Conservation (phyloP, 2,888 invertebrate genomes). For the Dryococelus australis region DNA sequence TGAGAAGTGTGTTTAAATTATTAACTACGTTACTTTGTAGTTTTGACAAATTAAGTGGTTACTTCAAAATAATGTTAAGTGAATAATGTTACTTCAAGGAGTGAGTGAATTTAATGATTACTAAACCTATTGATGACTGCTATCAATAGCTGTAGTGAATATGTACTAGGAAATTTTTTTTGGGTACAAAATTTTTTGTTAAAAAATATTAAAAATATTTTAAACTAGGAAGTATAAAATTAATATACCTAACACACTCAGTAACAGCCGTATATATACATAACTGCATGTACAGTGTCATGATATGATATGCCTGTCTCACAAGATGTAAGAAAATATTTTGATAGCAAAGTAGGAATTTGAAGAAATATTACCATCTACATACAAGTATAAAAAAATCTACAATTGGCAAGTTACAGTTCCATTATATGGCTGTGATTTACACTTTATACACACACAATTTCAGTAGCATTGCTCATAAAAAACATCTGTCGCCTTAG, state of each 20-base stretch:
- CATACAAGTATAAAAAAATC: neutral
- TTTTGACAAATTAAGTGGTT: too few relatives aligned
- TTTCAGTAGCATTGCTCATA: neutral
- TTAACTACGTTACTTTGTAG: too few relatives aligned
- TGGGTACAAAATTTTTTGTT: neutral
- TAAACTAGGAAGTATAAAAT: neutral
- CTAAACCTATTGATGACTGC: too few relatives aligned
- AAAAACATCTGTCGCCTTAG: neutral
- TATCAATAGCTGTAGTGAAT: too few relatives aligned
- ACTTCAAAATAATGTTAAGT: too few relatives aligned
- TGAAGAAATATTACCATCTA: neutral
- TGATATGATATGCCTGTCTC: neutral
- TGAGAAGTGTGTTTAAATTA: too few relatives aligned
- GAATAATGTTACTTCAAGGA: too few relatives aligned
- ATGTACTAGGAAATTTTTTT: too few relatives aligned
- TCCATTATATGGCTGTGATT: neutral
- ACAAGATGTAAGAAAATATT: neutral
- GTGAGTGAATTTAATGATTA: too few relatives aligned
- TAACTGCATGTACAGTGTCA: neutral
- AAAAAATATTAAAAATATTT: neutral
- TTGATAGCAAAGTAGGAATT: slow-evolving; percentile 6
- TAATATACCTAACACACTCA: neutral
- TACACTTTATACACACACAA: neutral
- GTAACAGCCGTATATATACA: neutral
- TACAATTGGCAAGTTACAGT: neutral